These are phyloP conservation scores for Podarcis siculus DNA, from an alignment of 2,797 vertebrate genomes.

Conservation along the genomic window DNA sequence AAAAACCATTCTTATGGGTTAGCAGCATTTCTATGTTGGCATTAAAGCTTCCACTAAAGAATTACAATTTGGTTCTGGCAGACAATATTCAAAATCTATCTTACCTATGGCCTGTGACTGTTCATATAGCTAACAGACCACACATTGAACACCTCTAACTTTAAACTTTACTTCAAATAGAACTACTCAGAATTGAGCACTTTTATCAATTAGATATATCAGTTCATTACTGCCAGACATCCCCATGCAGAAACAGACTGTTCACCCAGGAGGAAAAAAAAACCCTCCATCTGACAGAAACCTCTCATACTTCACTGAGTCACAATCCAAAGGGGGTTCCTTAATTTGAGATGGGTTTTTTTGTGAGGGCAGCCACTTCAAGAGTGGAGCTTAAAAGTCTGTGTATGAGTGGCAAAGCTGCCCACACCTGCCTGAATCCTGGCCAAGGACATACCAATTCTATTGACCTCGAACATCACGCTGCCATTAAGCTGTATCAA, in stretches of 20 bases:
- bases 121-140: background rate
- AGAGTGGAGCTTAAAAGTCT: background rate
- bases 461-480: background rate
- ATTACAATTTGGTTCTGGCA: background rate
- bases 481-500: background rate
- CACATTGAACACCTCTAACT: background rate
- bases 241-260: background rate
- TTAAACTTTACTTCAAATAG: background rate
- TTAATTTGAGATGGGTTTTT: background rate
- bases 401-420: background rate
- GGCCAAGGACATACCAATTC: background rate
- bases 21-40: background rate
- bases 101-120: background rate
- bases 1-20: background rate
- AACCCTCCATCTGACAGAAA: background rate
- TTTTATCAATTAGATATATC: background rate
- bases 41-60: background rate
- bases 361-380: background rate
- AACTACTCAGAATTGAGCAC: background rate
- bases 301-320: background rate
- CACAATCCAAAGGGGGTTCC: no score
- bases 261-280: background rate
- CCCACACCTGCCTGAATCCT: background rate
- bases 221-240: background rate
- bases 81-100: background rate